phyloP scores from a whole-genome alignment of 2,888 invertebrate species.

The Acrobeloides nanus region DNA sequence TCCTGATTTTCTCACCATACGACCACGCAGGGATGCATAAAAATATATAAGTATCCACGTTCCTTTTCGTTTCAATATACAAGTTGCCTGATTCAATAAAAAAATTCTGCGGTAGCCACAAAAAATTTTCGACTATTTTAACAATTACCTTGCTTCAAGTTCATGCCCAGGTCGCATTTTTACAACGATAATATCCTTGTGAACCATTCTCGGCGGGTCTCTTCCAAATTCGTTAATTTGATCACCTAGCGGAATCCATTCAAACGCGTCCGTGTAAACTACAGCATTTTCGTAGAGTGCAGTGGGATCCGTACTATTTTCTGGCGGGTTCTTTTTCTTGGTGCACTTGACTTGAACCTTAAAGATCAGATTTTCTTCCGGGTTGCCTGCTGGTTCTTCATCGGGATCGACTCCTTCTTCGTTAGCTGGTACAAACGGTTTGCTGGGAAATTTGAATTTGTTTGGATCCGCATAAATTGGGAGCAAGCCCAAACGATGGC shows the following conservation, averaged over 20 bases:
- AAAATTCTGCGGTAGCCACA: too few relatives aligned
- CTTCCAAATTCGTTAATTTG: conserved; percentile 54
- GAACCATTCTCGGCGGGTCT: conserved; percentile 40
- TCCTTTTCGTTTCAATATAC: too few relatives aligned
- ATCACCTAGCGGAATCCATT: conserved; percentile 82
- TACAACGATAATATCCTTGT: conserved; percentile 75
- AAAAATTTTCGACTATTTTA: too few relatives aligned
- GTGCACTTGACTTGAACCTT: conserved; percentile 78
- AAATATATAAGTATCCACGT: too few relatives aligned
- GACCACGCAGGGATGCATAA: too few relatives aligned
- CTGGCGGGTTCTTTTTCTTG: conserved; percentile 67
- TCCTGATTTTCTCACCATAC: too few relatives aligned
- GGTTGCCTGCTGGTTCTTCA: conserved; percentile 41
- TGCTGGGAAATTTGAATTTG: conserved; percentile 69
- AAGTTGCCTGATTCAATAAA: too few relatives aligned
- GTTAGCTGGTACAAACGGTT: conserved; percentile 15
- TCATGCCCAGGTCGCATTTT: conserved; percentile 88
- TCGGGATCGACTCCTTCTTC: conserved; percentile 44
- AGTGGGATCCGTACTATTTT: conserved; percentile 73
- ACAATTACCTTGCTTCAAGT: conserved; percentile 43
- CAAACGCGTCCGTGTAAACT: conserved; percentile 81
- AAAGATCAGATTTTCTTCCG: conserved; percentile 74
- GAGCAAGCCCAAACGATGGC: conserved; percentile 59
- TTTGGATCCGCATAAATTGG: conserved; percentile 87
- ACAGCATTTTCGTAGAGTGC: conserved; percentile 68